A percentile compares a stretch with the other conserved stretches of the same genome.
Conservation (phyloP, 2,888 invertebrate genomes). For the Deilephila porcellus region DNA sequence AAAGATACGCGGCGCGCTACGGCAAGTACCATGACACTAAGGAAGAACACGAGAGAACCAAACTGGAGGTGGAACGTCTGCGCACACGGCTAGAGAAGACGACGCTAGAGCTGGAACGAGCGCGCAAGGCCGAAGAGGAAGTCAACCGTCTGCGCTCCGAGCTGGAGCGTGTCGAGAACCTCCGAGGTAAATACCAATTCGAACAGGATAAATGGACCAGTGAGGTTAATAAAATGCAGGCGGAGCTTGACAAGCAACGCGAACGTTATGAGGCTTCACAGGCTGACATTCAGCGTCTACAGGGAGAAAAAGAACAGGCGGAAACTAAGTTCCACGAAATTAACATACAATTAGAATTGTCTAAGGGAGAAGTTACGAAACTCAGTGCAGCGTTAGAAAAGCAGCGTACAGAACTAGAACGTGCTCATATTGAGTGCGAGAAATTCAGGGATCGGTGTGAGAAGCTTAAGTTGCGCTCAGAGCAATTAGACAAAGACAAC, state of each 20-base stretch:
- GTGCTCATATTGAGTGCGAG: slow-evolving; percentile 94
- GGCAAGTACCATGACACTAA: slow-evolving; percentile 91
- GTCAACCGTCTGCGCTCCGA: slow-evolving; percentile 87
- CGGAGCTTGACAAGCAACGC: slow-evolving; percentile 89
- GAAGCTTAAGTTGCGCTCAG: slow-evolving; percentile 89
- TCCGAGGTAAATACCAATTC: slow-evolving; percentile 86
- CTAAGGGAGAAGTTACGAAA: slow-evolving; percentile 91
- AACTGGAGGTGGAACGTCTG: slow-evolving; percentile 92
- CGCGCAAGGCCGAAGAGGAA: slow-evolving; percentile 89
- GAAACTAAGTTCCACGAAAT: slow-evolving; percentile 90
- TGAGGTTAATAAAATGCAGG: slow-evolving; percentile 91
- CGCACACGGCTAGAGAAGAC: slow-evolving; percentile 92
- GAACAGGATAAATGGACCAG: slow-evolving; percentile 83
- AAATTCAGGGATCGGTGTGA: slow-evolving; percentile 94
- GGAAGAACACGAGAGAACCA: slow-evolving; percentile 91
- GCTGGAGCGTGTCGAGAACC: slow-evolving; percentile 90
- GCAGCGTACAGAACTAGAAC: slow-evolving; percentile 91
- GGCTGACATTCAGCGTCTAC: slow-evolving; percentile 88
- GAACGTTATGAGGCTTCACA: slow-evolving; percentile 91
- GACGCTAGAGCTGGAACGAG: slow-evolving; percentile 90
- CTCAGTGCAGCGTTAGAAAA: slow-evolving; percentile 90
- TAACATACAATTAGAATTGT: slow-evolving; percentile 91
- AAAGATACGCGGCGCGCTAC: slow-evolving; percentile 88
- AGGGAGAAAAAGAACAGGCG: slow-evolving; percentile 87
- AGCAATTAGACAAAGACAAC: slow-evolving; percentile 87